These are phyloP conservation scores for Brachyistius frenatus DNA, from an alignment of 2,113 vertebrate genomes.

Conservation along the genomic window DNA sequence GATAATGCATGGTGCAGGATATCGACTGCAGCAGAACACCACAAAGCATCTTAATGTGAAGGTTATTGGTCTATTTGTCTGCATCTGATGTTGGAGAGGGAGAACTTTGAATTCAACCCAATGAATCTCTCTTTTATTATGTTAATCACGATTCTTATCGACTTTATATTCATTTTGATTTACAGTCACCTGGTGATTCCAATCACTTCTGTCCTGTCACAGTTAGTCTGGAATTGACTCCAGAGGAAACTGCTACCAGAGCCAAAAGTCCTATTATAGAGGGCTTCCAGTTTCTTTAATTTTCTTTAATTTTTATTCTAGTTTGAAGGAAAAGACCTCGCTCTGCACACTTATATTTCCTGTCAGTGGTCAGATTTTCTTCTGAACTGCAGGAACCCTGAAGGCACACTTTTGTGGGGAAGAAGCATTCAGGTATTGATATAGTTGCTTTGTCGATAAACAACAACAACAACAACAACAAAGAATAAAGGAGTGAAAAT, in stretches of 20 bases:
- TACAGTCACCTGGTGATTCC: conserved; percentile 17
- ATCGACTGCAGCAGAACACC: conserved; percentile 28
- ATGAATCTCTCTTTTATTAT: conserved; percentile 15
- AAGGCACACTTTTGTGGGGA: neutral
- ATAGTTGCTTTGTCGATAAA: neutral
- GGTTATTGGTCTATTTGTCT: conserved; percentile 38
- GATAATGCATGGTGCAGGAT: conserved; percentile 29
- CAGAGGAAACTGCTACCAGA: conserved; percentile 11
- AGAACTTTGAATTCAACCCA: neutral
- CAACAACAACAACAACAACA: neutral
- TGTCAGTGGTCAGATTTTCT: conserved; percentile 10
- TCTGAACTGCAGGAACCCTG: neutral
- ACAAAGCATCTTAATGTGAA: conserved; percentile 37
- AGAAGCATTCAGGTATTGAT: conserved; percentile 4
- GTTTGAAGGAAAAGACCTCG: neutral
- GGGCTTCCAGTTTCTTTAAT: no score
- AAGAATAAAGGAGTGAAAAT: conserved; percentile 27
- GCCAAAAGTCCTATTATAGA: neutral
- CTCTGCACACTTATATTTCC: neutral
- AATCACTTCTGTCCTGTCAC: conserved; percentile 9
- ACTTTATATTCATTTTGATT: conserved; percentile 16
- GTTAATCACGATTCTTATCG: neutral
- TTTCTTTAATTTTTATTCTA: neutral
- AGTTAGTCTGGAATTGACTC: neutral
- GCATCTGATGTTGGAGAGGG: conserved; percentile 3